phyloP scores from a whole-genome alignment of 2,888 invertebrate genomes.

The Clivina fossor region DNA sequence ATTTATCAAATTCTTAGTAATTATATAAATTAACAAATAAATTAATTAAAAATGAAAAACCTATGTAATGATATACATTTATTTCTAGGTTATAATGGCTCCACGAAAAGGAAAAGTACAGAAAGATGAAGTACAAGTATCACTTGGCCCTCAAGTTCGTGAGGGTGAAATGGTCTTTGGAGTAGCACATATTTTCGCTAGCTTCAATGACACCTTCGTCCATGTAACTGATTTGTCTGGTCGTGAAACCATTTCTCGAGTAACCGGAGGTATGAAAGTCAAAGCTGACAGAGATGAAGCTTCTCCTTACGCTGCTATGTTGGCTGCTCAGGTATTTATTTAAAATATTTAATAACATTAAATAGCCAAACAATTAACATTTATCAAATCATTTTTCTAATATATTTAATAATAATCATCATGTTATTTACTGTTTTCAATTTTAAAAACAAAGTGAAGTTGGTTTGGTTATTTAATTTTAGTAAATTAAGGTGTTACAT shows the following conservation, averaged over 20 bases:
- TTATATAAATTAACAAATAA: too few relatives aligned
- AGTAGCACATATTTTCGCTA: conserved; percentile 99
- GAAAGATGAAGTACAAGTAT: conserved; percentile 96
- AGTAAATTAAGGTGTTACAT: too few relatives aligned
- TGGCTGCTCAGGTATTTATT: conserved; percentile 87
- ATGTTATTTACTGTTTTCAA: too few relatives aligned
- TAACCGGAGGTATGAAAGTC: conserved; percentile 99
- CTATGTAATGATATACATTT: too few relatives aligned
- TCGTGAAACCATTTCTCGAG: conserved; percentile 89
- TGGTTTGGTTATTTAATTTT: too few relatives aligned
- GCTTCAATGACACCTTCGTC: conserved; percentile 99
- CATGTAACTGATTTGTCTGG: conserved; percentile 99
- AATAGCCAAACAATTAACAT: too few relatives aligned
- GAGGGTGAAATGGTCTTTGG: conserved; percentile 98
- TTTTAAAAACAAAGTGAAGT: too few relatives aligned
- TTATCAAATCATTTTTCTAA: too few relatives aligned
- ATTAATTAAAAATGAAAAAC: background rate
- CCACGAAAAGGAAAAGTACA: conserved; percentile 96
- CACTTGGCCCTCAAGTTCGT: conserved; percentile 92
- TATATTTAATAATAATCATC: too few relatives aligned
- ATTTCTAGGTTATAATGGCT: conserved; percentile 69
- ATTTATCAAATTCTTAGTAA: background rate
- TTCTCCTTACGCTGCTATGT: conserved; percentile 99
- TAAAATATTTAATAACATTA: too few relatives aligned
- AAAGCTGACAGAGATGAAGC: conserved; percentile 99